Base-by-base conservation (phyloP, 1,140 invertebrate genomes). In the Aphaenogaster floridana region DNA sequence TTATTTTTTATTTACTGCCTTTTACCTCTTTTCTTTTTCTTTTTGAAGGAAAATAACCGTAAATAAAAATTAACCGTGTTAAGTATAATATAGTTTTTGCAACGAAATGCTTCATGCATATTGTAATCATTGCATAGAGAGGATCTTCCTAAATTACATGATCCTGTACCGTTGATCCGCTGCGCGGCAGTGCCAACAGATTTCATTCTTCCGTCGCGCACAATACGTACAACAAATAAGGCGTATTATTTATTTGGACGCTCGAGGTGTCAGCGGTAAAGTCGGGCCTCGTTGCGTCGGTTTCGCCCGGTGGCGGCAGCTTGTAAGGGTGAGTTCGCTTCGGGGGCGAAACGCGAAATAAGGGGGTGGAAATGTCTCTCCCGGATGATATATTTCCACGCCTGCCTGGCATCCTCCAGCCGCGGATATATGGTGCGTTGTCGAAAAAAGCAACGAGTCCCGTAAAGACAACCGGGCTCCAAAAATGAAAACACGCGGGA, bases 161-260 rank as follows among this genome's bases (percentile, higher is more conserved):
- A 54, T 57, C 64, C 6, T 45, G 11, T 61, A 39, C 63, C 76
- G 88, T 34, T 52, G 59, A 42, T 80, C 42, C 54, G 66, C 48
- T 78, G 66, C 61, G 50, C 36, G 34, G 4, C 28, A 69, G 63
- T 45, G 36, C 54, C 61, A 81, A 64, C 89, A 86, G 90, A 91
- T 91, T 90, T 91, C 83, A 78, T 88, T 85, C 74, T 48, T 28
- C 71, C 63, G 48, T 66, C 64, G 54, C 48, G 54, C 61, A 64
- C 89, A 84, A 91, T 90, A 81, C 59, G 50, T 92, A 91, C 88
- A 93, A 94, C 93, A 93, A 94, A 94, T 94, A 94, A 94, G 90
- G 90, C 86, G 86, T 92, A 94, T 94, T 94, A 93, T 94, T 94
- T 93, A 93, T 94, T 93, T 92, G 89, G 91, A 93, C 91, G 90